These are phyloP conservation scores for Leucophenga montana DNA, from an alignment of 2,888 invertebrate species.

Conservation along the genomic window DNA sequence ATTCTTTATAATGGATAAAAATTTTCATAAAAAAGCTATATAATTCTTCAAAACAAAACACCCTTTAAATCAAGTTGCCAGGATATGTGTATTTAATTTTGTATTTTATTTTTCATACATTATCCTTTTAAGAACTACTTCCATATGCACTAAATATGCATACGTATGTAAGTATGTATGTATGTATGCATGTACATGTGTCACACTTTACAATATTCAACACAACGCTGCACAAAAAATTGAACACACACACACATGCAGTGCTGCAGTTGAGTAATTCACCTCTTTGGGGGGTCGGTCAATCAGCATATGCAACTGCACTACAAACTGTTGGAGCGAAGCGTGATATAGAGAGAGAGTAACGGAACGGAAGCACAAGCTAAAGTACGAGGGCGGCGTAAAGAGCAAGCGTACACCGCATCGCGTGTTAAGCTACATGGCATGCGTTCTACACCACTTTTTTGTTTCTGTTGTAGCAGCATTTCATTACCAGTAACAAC, in stretches of 20 bases:
- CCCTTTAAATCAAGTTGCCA: too few species aligned
- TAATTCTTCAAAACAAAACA: too few species aligned
- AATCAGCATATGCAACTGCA: too few species aligned
- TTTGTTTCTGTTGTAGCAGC: neutral
- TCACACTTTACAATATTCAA: conserved; percentile 1
- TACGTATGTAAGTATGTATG: neutral
- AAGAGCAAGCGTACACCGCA: too few species aligned
- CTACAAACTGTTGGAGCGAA: neutral
- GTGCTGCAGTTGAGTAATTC: neutral
- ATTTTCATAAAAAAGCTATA: too few species aligned
- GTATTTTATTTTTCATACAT: neutral
- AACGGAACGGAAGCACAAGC: too few species aligned
- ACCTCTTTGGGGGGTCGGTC: conserved; percentile 5
- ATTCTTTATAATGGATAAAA: too few species aligned
- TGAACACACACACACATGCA: conserved; percentile 2
- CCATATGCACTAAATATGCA: neutral
- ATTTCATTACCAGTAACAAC: conserved; percentile 4
- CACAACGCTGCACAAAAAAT: conserved; percentile 2
- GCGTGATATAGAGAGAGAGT: neutral
- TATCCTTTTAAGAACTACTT: neutral
- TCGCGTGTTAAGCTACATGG: too few species aligned
- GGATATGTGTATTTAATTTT: neutral
- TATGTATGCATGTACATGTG: neutral
- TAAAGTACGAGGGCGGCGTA: too few species aligned
- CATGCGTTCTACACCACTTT: too few species aligned